phyloP scores from a whole-genome alignment of 1,140 invertebrate genomes.

The Orchestia grillus region DNA sequence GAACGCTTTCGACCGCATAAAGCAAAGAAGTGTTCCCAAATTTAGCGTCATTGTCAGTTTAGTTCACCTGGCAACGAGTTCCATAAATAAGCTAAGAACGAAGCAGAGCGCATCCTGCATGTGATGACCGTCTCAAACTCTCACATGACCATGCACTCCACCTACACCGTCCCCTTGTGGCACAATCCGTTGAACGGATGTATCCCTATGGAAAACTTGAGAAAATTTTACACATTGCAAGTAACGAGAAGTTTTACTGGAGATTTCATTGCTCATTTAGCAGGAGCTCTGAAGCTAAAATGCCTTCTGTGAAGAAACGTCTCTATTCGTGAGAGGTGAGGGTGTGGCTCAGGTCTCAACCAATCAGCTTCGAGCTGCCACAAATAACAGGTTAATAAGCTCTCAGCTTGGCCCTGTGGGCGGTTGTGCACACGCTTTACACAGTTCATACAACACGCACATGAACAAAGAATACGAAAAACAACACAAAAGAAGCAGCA shows the following conservation, averaged over 20 bases:
- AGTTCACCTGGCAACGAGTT: background rate
- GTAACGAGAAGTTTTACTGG: background rate
- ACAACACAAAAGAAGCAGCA: background rate
- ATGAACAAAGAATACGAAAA: background rate
- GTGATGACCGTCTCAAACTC: background rate
- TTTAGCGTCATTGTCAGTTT: background rate
- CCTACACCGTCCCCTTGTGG: background rate
- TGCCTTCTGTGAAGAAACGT: background rate
- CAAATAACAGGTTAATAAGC: background rate
- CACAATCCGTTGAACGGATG: background rate
- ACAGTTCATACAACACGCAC: background rate
- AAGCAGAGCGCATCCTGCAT: background rate
- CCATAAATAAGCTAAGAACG: background rate
- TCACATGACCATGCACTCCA: background rate
- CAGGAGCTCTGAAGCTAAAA: background rate
- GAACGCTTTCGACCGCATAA: background rate
- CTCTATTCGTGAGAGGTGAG: background rate
- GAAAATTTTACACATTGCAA: background rate
- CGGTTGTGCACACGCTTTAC: background rate
- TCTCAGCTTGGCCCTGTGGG: no score
- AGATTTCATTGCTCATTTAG: background rate
- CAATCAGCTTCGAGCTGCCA: background rate
- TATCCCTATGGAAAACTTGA: background rate
- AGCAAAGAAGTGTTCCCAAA: background rate
- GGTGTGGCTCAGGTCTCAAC: background rate